Base-by-base conservation (phyloP, 2,888 invertebrate species). In the Drosophila neotestacea region DNA sequence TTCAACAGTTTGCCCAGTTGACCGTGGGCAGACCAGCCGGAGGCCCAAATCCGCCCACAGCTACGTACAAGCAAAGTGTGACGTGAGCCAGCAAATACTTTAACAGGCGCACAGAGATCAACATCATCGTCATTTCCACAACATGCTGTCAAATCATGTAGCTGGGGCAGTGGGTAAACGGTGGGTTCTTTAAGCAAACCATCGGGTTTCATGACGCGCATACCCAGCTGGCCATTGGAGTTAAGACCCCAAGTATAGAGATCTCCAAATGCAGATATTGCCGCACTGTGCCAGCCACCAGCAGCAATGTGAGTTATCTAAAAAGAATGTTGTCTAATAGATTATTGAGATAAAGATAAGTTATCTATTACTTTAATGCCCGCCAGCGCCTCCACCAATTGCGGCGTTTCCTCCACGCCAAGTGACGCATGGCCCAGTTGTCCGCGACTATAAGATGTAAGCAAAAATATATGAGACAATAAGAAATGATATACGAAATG, bases 201-300 rank as follows among this genome's bases (percentile, higher is more conserved):
- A 13, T 64, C 72, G 6, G 89, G 90, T 66, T 93, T 93, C 68
- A 93, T 90, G 6, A 91, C 88, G 36, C 92, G 91, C 34, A 96
- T 91, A 6, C 98, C 98, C 13, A 98, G 92, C 92, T 98, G 97
- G 0, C 98, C 98, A 85, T 94, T 95, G 71, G 96, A 95, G 92
- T 98, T 98, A 96, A 96, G 97, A 6, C 98, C 98, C 98, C 98
- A 98, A 2, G 94, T 94, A 90, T 98, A 98, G 0, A 98, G 89
- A 91, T 98, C 98, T 11, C 97, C 97, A 91, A 94, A 94, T 85
- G 94, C 94, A 78, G 96, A 97, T 6, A 97, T 91, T 9, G 96
- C 97, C 55, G 95, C 94, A 59, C 95, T 96, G 91, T 98, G 98
- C 98, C 98, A 98, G 9, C 97, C 97, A 6, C 97, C 97, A 41